phyloP scores from a whole-genome alignment of 2,113 vertebrate species.

The Urocolius indicus region DNA sequence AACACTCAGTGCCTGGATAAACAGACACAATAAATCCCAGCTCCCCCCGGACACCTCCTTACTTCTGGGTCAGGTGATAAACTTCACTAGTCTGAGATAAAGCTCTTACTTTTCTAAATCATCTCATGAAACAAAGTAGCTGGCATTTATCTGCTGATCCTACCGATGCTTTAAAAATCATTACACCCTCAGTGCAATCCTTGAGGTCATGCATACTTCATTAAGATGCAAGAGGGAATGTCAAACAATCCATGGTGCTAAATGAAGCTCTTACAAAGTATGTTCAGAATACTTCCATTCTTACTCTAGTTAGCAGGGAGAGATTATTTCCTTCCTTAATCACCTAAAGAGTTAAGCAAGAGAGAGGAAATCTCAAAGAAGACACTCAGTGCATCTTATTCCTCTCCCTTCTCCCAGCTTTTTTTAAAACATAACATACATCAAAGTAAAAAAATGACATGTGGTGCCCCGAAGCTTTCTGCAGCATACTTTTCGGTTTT shows the following conservation, averaged over 20 bases:
- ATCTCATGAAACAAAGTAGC: constrained; percentile 39
- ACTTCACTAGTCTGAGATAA: constrained; percentile 7
- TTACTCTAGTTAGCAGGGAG: constrained; percentile 22
- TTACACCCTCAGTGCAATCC: constrained; percentile 24
- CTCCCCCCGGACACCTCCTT: neutral
- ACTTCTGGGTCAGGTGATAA: neutral
- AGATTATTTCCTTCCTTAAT: constrained; percentile 40
- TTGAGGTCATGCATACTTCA: constrained; percentile 50
- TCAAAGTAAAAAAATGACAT: constrained; percentile 78
- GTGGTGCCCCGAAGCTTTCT: constrained; percentile 73
- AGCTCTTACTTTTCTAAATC: constrained; percentile 42
- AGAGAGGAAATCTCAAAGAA: constrained; percentile 66
- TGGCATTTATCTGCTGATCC: constrained; percentile 27
- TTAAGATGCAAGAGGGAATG: constrained; percentile 60
- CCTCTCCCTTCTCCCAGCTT: neutral
- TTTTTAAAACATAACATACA: constrained; percentile 61
- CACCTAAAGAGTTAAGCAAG: constrained; percentile 68
- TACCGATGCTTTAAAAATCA: constrained; percentile 34
- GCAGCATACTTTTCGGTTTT: constrained; percentile 80
- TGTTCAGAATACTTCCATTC: constrained; percentile 45
- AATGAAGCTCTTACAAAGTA: constrained; percentile 35
- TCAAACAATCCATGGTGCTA: constrained; percentile 41
- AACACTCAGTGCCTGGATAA: neutral
- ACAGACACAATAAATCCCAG: neutral
- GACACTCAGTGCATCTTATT: constrained; percentile 16